Base-by-base conservation (phyloP, 2,113 vertebrate species). In the Myocastor coypus region DNA sequence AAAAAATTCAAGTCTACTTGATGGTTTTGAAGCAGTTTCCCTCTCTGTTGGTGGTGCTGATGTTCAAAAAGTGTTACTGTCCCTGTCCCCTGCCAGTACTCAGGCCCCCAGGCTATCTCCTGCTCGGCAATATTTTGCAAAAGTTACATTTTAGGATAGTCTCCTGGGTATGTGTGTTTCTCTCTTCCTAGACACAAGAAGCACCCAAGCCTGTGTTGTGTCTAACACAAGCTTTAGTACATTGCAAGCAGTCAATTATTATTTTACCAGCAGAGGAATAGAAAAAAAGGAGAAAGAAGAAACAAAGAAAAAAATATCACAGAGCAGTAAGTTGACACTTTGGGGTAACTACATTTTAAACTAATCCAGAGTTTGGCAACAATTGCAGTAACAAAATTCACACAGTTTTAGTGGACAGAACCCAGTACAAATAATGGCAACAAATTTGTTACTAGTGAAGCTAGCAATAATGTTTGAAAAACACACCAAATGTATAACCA, bases 61-160 rank as follows among this genome's bases (percentile, higher is more conserved):
- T 64, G 37, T 81, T 93, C 80, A 87, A 63, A 82, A 37, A 40
- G 20, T 32, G 50, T 82, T 52, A 52, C 1, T 68, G 28, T 81
- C 37, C 4, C 28, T 40, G n/a, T 68, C 14, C 59, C 34, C 55
- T 55, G 16, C 8, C 22, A 68, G 50, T 40, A 9, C 50, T 80
- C 30, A 80, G 3, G 32, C 17, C 34, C 46, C 30, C 9, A 30
- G 75, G 28, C 42, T 50, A 17, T 9, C 28, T 80, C 19, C 17
- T 52, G 37, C 55, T 90, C 81, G n/a, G 64, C 68, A 87, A 14
- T 82, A 13, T 84, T 73, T 80, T 91, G 64, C n/a, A 89, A 81
- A 84, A 22, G 83, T 24, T 32, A 30, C 7, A 73, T 88, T 83
- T 42, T 71, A 61, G 57, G 10, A 30, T 19, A n/a, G 17, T 83